Evolutionary conservation across 2,113 vertebrate genomes (phyloP), one percentile per base, ranked within the genome.

Genomic region (Tretioscincus oriximinensis): DNA sequence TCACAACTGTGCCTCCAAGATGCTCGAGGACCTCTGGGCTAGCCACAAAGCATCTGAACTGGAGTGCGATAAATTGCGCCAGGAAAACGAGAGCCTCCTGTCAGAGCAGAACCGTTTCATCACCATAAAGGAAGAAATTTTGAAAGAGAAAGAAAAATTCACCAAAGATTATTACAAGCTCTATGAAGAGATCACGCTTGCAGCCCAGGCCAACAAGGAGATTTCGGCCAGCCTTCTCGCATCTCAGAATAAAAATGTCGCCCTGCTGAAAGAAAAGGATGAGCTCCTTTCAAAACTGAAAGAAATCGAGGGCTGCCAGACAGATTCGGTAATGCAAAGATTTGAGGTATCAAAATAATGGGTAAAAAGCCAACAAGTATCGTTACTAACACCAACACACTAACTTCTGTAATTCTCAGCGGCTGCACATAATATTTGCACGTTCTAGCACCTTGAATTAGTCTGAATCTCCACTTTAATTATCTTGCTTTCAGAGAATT

Each of bases 241-340:
- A 4, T 90, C 90, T 31, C 90, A 94, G 71, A 94, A 94, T 29
- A 95, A 97, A 85, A 97, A 93, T 73, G 90, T 88, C 68, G 85
- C 83, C 29, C 93, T 96, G 71, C 92, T 93, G 89, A 93, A 89
- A 83, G 95, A 98, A 90, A 95, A 94, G 88, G 96, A 96, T 75
- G 93, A 93, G 89, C 94, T 96, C 84, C 77, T 85, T 81, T 92
- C 95, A 90, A 96, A 94, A 93, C 86, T 97, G 91, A 95, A 92
- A 81, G 95, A 96, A 92, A 94, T 93, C 85, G 92, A 97, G 92
- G 92, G 88, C 82, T 96, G 97, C 83, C 97, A 96, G 86, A 94
- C 95, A 86, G 93, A 95, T 90, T 95, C 95, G 84, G 93, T 98
- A 96, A 96, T 93, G 80, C 93, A 97, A 91, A 96, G 97, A 91